phyloP scores from a whole-genome alignment of 2,797 vertebrate species.

The Phoebastria nigripes region DNA sequence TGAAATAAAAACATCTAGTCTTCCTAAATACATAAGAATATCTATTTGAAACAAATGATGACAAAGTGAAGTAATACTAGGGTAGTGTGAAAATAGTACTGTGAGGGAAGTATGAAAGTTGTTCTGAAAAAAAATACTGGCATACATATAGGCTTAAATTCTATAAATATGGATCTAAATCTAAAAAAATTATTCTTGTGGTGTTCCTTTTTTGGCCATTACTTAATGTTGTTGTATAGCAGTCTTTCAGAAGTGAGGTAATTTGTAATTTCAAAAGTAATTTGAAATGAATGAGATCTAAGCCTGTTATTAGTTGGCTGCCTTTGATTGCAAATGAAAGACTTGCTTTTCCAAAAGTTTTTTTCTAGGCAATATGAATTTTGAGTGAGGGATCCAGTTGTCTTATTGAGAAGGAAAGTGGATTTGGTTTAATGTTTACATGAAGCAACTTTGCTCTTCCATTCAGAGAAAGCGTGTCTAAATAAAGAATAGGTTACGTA shows the following conservation, averaged over 20 bases:
- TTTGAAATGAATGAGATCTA: neutral
- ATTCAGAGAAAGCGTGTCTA: neutral
- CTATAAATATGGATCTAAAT: neutral
- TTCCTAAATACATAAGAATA: neutral
- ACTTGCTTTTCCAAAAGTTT: neutral
- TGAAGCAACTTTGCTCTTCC: neutral
- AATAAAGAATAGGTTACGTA: conserved; percentile 8
- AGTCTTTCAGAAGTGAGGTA: neutral
- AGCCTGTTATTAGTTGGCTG: neutral
- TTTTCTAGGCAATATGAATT: neutral
- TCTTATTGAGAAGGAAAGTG: neutral
- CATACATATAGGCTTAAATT: neutral
- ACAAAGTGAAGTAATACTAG: neutral
- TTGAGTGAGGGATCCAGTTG: neutral
- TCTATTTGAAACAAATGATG: neutral
- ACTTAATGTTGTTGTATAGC: neutral
- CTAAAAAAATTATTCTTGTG: neutral
- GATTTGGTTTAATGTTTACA: neutral
- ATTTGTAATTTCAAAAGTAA: neutral
- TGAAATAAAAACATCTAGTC: neutral
- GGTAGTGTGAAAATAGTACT: neutral
- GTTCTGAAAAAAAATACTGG: neutral
- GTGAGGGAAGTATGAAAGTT: neutral
- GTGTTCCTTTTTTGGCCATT: neutral
- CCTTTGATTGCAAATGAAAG: neutral